Conservation (phyloP, 1,140 invertebrate genomes). For the Musca vetustissima region DNA sequence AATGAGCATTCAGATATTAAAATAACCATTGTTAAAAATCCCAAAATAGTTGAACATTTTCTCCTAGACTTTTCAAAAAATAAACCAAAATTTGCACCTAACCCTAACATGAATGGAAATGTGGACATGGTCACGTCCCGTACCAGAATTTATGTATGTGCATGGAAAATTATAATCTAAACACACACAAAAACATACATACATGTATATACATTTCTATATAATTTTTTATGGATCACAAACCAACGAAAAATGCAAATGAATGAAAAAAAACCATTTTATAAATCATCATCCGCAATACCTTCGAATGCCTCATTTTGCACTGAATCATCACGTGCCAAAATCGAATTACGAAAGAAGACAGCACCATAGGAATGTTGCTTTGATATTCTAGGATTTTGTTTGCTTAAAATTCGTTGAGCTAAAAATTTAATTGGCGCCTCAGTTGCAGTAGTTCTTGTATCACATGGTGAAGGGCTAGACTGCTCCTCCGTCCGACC, state of each 20-base stretch:
- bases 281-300: conserved; percentile 86
- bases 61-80: too few species aligned
- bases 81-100: too few species aligned
- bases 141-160: too few species aligned
- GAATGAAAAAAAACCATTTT: conserved; percentile 12
- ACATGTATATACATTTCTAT: too few species aligned
- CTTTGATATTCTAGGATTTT: conserved; percentile 51
- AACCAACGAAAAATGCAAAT: not conserved
- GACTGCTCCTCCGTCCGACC: too few species aligned
- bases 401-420: conserved; percentile 51
- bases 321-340: conserved; percentile 64
- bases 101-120: too few species aligned
- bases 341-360: conserved; percentile 59
- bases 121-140: too few species aligned
- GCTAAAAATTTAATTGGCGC: conserved; percentile 54
- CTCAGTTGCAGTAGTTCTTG: not conserved
- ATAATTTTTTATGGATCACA: not conserved
- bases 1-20: too few species aligned
- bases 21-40: too few species aligned
- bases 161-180: too few species aligned
- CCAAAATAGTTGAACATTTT: too few species aligned
- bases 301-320: conserved; percentile 89
- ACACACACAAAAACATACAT: too few species aligned
- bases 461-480: not conserved
- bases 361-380: conserved; percentile 58